A percentile compares a stretch with the other conserved stretches of the same genome.
Evolutionary conservation across 2,888 invertebrate species (phyloP).

Genomic region (Andrena flavipes): DNA sequence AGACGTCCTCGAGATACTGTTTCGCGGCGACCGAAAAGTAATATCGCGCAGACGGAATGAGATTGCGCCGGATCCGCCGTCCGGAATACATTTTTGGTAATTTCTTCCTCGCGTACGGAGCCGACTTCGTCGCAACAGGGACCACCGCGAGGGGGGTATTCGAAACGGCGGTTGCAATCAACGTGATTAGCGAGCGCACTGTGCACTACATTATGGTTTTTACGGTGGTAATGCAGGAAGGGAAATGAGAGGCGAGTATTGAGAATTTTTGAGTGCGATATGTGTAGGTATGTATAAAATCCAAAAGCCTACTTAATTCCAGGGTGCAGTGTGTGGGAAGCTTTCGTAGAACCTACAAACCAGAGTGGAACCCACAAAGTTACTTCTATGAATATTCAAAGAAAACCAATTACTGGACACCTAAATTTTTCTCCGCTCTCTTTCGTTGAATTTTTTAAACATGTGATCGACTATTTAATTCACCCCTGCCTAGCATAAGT

Average conservation of each 20-base stretch:
- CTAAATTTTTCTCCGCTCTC: too few species aligned
- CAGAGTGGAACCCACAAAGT: too few species aligned
- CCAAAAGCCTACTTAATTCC: too few species aligned
- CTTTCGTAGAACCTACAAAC: too few species aligned
- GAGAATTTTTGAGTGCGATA: background rate
- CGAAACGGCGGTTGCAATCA: background rate
- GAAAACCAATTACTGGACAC: too few species aligned
- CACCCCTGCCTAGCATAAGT: too few species aligned
- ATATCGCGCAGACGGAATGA: slow-evolving; percentile 63
- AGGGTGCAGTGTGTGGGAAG: too few species aligned
- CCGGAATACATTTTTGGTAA: slow-evolving; percentile 52
- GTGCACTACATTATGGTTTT: background rate
- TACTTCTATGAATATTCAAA: too few species aligned
- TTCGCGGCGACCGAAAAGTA: slow-evolving; percentile 64
- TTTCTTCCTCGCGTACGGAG: slow-evolving; percentile 15
- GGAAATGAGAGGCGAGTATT: background rate
- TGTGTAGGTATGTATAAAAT: too few species aligned
- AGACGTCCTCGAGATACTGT: slow-evolving; percentile 58
- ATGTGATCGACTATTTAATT: too few species aligned
- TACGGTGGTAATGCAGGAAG: background rate
- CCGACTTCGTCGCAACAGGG: background rate
- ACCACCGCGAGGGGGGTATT: background rate
- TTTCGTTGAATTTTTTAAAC: too few species aligned
- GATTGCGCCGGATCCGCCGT: slow-evolving; percentile 46
- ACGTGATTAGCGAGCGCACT: slow-evolving; percentile 5